Base-by-base conservation (phyloP, 2,113 vertebrate species). In the Marmota monax region DNA sequence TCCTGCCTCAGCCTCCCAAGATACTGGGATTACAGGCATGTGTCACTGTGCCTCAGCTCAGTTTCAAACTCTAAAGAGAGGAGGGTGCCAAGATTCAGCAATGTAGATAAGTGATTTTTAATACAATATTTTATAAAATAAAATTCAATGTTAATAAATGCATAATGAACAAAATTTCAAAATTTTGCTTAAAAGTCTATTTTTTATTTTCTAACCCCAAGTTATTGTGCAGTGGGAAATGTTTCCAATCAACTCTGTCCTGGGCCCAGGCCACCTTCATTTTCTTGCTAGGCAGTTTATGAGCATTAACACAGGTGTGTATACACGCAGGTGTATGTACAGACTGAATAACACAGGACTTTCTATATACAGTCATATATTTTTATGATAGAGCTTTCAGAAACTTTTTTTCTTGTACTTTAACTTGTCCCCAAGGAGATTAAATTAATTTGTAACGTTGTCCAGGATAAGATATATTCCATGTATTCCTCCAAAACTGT, bases 401-500 rank as follows among this genome's bases (percentile, higher is more conserved):
- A 18, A 96, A 70, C 48, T 80, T 77, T 92, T 45, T 45, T 45
- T 45, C 45, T 45, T 45, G 45, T 45, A 45, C 45, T 45, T 45
- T 45, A 45, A 25, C 32, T 32, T 39, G 18, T 65, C 65, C 13
- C 86, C 11, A 14, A 61, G 51, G 25, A 76, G 27, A 42, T 84
- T 85, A 90, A 94, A 51, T 5, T 84, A 76, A 76, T 76, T 90
- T 90, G 76, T 87, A 84, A 84, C 5, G 17, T 83, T 45, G 65
- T 53, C 70, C n/a, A 58, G 86, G 53, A 39, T 63, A 87, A 86
- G 74, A 27, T 11, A 94, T 77, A 73, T 61, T 56, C 92, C 53
- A 80, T 80, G 27, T 72, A 88, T 94, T 70, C 34, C 91, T 95
- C 78, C 70, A 29, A 45, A 73, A 85, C n/a, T 92, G 42, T n/a